Evolutionary conservation across 2,113 vertebrate genomes (phyloP).

Genomic region (Thomomys bottae): DNA sequence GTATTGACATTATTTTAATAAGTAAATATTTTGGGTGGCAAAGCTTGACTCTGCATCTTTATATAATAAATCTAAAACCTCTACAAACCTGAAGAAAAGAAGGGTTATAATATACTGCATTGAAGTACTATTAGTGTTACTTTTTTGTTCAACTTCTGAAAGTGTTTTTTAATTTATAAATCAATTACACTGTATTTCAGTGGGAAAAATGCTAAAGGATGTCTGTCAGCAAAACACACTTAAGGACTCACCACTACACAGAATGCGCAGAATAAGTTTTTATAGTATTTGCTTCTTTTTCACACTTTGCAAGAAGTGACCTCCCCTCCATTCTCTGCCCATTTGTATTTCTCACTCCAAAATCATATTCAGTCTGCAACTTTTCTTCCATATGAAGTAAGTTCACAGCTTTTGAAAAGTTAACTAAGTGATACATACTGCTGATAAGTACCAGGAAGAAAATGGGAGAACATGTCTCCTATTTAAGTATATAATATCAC

Average conservation of each 20-base stretch:
- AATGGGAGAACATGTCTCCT: neutral
- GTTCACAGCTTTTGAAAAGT: neutral
- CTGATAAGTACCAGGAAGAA: neutral
- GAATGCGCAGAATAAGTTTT: neutral
- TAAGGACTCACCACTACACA: too few species aligned
- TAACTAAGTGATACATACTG: neutral
- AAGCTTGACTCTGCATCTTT: too few species aligned
- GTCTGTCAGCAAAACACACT: neutral
- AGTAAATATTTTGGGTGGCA: too few species aligned
- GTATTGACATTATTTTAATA: too few species aligned
- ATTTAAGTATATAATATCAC: neutral
- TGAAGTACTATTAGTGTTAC: too few species aligned
- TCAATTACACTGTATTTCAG: too few species aligned
- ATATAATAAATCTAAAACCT: too few species aligned
- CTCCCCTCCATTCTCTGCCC: neutral
- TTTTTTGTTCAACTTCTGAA: too few species aligned
- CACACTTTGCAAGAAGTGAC: neutral
- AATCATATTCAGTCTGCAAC: neutral
- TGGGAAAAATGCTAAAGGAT: neutral
- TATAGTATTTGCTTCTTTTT: neutral
- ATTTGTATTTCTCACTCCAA: neutral
- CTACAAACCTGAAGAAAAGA: too few species aligned
- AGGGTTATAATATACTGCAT: too few species aligned
- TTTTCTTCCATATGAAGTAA: neutral
- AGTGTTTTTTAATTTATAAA: too few species aligned